Base-by-base conservation (phyloP, 2,888 invertebrate genomes). In the Himalopsyche anomala region DNA sequence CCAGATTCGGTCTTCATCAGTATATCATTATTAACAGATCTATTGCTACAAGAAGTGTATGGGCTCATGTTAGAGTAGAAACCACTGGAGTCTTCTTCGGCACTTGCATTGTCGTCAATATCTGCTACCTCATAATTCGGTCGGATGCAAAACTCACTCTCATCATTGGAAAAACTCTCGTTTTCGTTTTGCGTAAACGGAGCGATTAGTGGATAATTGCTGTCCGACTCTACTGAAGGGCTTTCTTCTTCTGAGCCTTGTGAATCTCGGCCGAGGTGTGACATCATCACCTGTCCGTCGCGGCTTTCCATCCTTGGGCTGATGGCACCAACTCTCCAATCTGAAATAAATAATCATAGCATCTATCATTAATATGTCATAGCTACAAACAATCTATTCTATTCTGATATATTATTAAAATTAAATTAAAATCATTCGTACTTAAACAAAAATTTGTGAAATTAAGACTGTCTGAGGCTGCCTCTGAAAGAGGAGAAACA, bases 281-380 rank as follows among this genome's bases (percentile, higher is more conserved):
- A 62, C 62, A 62, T 62, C 62, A 62, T 19, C 62, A 62, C 62
- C 62, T 19, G 19, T n/a, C 19, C 62, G 62, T 62, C 19, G 62
- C 19, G 62, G 62, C 19, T 28, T 11, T 62, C 62, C 62, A 62
- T 62, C 28, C 62, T 62, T 3, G 62, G 62, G n/a, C 62, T 19
- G 62, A 62, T 28, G 28, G 62, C 19, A 19, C 62, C 62, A 62
- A 11, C 62, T 62, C 62, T 19, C 62, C 62, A 62, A 62, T 62
- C 62, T 62, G 62, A 62, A 62, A 62, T n/a, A 56, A n/a, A 8
- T 5, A 62, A 62, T n/a, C 28, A 28, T 28, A 28, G 28, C 28
- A 0, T 28, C 28, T 28, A 28, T 28, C 28, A 28, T 28, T 28
- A 56, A 19, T 4, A 11, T 11, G 6, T 9, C 45, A 11, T 9